A percentile compares a stretch with the other conserved stretches of the same genome.
These are phyloP conservation scores for Epizoanthus stellaris DNA, from an alignment of 92 coral and sea anemone genomes.

Conservation along the genomic window DNA sequence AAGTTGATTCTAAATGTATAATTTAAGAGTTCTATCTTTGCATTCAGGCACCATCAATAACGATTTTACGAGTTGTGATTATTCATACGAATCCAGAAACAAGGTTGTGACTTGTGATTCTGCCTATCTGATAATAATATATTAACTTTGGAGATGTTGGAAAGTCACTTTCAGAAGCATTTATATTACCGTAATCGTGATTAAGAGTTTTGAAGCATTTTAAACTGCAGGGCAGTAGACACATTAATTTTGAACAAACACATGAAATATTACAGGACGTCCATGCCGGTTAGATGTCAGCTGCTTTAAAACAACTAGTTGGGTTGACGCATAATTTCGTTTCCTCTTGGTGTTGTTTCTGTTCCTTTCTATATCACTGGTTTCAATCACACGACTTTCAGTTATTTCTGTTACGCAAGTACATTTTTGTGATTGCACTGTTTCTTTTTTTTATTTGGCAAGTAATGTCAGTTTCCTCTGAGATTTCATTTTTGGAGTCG, in stretches of 20 bases:
- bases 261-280: too few relatives aligned
- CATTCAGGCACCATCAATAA: too few relatives aligned
- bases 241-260: background rate
- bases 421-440: background rate
- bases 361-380: background rate
- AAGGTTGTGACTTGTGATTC: too few relatives aligned
- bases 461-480: background rate
- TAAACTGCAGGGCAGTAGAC: conserved; percentile 39
- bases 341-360: background rate
- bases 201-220: background rate
- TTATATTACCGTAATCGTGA: background rate
- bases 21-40: too few relatives aligned
- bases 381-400: background rate
- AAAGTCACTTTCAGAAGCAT: background rate
- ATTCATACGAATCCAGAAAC: too few relatives aligned
- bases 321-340: background rate
- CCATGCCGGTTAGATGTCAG: background rate
- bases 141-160: background rate
- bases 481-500: too few relatives aligned
- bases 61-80: too few relatives aligned
- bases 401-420: background rate
- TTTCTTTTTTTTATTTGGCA: background rate
- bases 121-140: background rate
- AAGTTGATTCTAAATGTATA: too few relatives aligned
- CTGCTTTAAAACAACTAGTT: background rate